Evolutionary conservation across 2,888 invertebrate species (phyloP).

Genomic region (Thymelicus acteon): DNA sequence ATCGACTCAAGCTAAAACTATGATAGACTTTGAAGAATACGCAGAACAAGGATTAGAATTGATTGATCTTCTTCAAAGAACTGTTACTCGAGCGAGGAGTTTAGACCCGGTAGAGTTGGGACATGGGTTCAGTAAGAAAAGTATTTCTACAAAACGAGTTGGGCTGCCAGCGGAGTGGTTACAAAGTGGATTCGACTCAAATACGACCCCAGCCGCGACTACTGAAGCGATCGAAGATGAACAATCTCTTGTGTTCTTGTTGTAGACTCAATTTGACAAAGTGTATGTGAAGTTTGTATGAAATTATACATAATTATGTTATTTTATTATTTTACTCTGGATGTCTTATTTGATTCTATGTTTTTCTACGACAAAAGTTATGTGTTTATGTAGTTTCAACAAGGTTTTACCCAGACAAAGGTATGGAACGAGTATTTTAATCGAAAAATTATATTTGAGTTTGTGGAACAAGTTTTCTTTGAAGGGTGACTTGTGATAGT

Average conservation of each 20-base stretch:
- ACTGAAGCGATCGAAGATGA: background rate
- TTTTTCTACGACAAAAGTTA: background rate
- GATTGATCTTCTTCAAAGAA: background rate
- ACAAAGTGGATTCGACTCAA: background rate
- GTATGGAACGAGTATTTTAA: too few relatives aligned
- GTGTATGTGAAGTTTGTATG: conserved; percentile 1
- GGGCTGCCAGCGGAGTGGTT: background rate
- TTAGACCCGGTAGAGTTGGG: conserved; percentile 11
- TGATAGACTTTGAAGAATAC: background rate
- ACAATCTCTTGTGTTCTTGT: background rate
- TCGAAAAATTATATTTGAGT: too few relatives aligned
- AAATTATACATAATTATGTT: conserved; percentile 1
- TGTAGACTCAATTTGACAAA: background rate
- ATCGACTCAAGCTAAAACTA: background rate
- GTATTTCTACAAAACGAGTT: background rate
- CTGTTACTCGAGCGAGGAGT: background rate
- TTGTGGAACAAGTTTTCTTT: too few relatives aligned
- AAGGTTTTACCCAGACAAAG: too few relatives aligned
- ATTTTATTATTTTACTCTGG: background rate
- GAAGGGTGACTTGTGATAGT: too few relatives aligned
- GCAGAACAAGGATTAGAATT: background rate
- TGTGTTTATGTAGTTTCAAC: too few relatives aligned
- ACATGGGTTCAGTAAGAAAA: conserved; percentile 1
- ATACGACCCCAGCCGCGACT: background rate
- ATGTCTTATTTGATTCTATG: background rate